Evolutionary conservation across 2,888 invertebrate species (phyloP), one percentile per base, ranked within the genome.

Genomic region (Epinotia bilunana): DNA sequence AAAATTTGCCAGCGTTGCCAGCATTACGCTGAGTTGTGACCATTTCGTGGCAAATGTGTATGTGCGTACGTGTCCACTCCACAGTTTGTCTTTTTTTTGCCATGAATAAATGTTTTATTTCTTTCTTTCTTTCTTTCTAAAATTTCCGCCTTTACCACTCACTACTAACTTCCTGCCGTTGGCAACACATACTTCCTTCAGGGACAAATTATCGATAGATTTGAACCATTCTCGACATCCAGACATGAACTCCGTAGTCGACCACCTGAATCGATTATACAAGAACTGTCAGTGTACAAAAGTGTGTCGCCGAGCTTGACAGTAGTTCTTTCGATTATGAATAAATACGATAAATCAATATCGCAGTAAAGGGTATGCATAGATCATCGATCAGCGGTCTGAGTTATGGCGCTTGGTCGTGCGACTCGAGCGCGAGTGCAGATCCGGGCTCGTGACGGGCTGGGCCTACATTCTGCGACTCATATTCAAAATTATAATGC

Each of bases 371-470:
- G 16, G 28, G 28, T 60, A 58, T 9, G 12, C 33, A 33, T 61
- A n/a, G 62, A 62, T 62, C 43, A 62, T 39, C 20, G 39, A 53
- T 65, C 53, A 20, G 67, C 67, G 55, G n/a, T 28, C 20, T 55
- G 57, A 68, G 4, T 20, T 46, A 23, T 23, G 49, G 33, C 12
- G 58, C 58, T 28, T 23, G 13, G 61, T 61, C 61, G n/a, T 33
- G 28, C n/a, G n/a, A n/a, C n/a, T n/a, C n/a, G n/a, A n/a, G n/a
- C 64, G 63, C 23, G 7, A 6, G 1, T 46, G 64, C 49, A 53
- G 64, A 28, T 65, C 64, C 64, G 64, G 64, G 28, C 64, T 65
- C 64, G 64, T 65, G 64, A 65, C 53, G 28, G 1, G 16, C 46
- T 6, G 61, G 18, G n/a, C 53, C 49, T n/a, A 13, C 53, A n/a